Evolutionary conservation across 2,888 invertebrate species (phyloP).

Genomic region (Amphimallon solstitiale): DNA sequence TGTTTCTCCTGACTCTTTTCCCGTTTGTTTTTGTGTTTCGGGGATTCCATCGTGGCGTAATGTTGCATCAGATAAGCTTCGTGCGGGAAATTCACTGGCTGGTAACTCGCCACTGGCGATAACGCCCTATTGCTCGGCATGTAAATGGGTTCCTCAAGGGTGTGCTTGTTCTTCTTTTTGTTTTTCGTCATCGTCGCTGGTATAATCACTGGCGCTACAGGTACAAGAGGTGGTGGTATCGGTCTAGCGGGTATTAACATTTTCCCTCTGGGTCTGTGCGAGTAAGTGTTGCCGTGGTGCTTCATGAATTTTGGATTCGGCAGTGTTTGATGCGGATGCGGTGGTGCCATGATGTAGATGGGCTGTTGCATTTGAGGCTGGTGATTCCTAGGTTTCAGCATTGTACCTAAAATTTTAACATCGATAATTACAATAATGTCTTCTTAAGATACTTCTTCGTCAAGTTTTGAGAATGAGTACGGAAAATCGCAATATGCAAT

Average conservation of each 20-base stretch:
- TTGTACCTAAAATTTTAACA: constrained; percentile 57
- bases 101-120: constrained; percentile 69
- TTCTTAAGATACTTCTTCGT: too few relatives aligned
- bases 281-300: constrained; percentile 64
- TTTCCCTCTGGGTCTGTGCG: constrained; percentile 66
- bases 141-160: constrained; percentile 71
- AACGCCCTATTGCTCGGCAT: constrained; percentile 68
- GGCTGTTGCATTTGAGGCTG: constrained; percentile 58
- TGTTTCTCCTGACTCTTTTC: constrained; percentile 58
- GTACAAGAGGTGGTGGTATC: constrained; percentile 60
- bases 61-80: constrained; percentile 70
- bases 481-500: too few relatives aligned
- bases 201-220: constrained; percentile 58
- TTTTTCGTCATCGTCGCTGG: constrained; percentile 68
- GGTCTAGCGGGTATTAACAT: constrained; percentile 70
- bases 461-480: too few relatives aligned
- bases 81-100: constrained; percentile 68
- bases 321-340: constrained; percentile 58
- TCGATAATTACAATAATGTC: too few relatives aligned
- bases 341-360: constrained; percentile 59
- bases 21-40: constrained; percentile 40
- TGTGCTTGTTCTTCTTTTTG: constrained; percentile 64
- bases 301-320: constrained; percentile 64
- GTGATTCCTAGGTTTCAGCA: constrained; percentile 62
- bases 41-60: constrained; percentile 66